These are phyloP conservation scores for Pseudomyrmex gracilis DNA, from an alignment of 1,140 invertebrate genomes.

Conservation along the genomic window DNA sequence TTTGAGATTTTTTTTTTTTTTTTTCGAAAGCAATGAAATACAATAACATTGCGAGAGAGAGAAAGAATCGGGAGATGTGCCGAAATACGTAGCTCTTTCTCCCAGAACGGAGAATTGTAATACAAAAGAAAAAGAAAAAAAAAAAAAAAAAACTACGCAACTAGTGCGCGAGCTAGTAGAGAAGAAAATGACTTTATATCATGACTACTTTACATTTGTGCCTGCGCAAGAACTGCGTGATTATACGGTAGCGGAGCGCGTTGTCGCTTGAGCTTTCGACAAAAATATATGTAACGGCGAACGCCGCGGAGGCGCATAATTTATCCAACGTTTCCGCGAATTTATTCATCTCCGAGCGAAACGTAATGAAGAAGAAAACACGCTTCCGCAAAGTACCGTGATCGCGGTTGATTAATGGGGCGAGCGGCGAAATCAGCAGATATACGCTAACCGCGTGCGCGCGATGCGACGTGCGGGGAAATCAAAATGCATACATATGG, in stretches of 20 bases:
- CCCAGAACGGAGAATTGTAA: too few species aligned
- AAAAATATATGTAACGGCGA: slow-evolving; percentile 27
- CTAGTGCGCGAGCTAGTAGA: neutral
- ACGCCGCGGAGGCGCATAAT: slow-evolving; percentile 20
- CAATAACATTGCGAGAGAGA: neutral
- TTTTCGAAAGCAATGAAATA: neutral
- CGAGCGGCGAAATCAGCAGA: slow-evolving; percentile 27
- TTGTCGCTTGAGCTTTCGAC: slow-evolving; percentile 13
- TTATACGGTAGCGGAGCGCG: slow-evolving; percentile 23
- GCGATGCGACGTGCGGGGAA: neutral
- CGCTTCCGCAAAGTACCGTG: slow-evolving; percentile 28
- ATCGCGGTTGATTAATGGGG: slow-evolving; percentile 43
- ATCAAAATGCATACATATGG: slow-evolving; percentile 43
- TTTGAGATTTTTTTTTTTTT: too few species aligned
- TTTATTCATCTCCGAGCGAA: slow-evolving; percentile 12
- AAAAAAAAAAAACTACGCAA: slow-evolving; percentile 1
- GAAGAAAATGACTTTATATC: slow-evolving; percentile 29
- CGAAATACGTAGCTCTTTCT: too few species aligned
- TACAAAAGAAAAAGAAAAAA: neutral
- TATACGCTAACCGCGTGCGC: neutral
- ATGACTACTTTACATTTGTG: slow-evolving; percentile 6
- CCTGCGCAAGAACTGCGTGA: slow-evolving; percentile 11
- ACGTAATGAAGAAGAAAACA: slow-evolving; percentile 49
- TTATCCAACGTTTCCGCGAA: slow-evolving; percentile 26
- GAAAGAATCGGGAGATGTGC: too few species aligned